These are phyloP conservation scores for Synergus laeviventris DNA, from an alignment of 2,888 invertebrate species.

Conservation along the genomic window DNA sequence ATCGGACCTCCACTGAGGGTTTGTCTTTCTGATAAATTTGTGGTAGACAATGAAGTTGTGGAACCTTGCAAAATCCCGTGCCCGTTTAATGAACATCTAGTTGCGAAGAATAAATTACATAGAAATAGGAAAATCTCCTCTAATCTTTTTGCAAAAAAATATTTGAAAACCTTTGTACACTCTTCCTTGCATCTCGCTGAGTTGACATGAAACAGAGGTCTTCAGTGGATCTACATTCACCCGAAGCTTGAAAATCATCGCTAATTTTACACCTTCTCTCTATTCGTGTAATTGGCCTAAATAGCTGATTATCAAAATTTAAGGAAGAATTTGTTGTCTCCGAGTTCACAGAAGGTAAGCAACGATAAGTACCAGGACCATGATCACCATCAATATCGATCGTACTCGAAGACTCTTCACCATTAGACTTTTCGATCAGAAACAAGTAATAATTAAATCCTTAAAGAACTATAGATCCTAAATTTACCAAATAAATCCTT, in stretches of 20 bases:
- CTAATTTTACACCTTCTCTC: constrained; percentile 31
- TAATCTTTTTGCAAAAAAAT: background rate
- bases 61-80: background rate
- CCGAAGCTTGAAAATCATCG: background rate
- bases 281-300: background rate
- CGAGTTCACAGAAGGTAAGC: background rate
- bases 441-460: background rate
- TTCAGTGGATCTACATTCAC: constrained; percentile 6
- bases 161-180: constrained; percentile 4
- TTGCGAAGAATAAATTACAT: background rate
- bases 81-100: constrained; percentile 15
- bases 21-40: constrained; percentile 16
- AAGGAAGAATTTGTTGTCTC: constrained; percentile 1
- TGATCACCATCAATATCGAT: constrained; percentile 5
- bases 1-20: constrained; percentile 50
- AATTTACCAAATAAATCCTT: background rate
- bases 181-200: constrained; percentile 15
- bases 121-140: background rate
- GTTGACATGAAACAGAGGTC: background rate
- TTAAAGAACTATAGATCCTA: background rate
- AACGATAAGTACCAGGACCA: constrained; percentile 16
- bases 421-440: constrained; percentile 16
- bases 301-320: background rate
- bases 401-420: constrained; percentile 10
- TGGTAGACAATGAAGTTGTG: constrained; percentile 11